Conservation (phyloP, 2,888 invertebrate genomes). For the Melanophora roralis region DNA sequence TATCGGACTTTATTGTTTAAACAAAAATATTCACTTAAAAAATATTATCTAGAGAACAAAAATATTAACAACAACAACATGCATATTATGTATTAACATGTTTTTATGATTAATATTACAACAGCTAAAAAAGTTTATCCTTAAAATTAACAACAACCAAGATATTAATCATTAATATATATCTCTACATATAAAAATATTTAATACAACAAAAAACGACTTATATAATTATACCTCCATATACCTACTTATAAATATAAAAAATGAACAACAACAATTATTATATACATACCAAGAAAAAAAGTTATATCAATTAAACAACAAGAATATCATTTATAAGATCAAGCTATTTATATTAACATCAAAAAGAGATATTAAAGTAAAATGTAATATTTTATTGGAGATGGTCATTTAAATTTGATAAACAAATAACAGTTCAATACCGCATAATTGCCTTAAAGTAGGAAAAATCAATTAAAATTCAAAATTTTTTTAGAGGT, state of each 20-base stretch:
- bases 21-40: no score
- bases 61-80: neutral
- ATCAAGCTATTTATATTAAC: slow-evolving; percentile 14
- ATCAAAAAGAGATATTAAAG: neutral
- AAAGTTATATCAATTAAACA: slow-evolving; percentile 25
- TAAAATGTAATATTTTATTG: neutral
- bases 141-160: slow-evolving; percentile 21
- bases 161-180: slow-evolving; percentile 39
- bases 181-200: slow-evolving; percentile 36
- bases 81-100: neutral
- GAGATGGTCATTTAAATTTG: slow-evolving; percentile 24
- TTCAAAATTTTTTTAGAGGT: no score
- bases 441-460: slow-evolving; percentile 13
- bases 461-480: neutral
- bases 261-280: slow-evolving; percentile 17
- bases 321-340: slow-evolving; percentile 14
- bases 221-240: slow-evolving; percentile 33
- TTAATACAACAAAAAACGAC: slow-evolving; percentile 7
- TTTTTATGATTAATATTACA: slow-evolving; percentile 22
- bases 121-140: neutral
- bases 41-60: neutral
- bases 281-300: slow-evolving; percentile 1
- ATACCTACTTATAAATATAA: neutral
- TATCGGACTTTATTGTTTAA: no score
- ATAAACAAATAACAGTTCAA: neutral